These are phyloP conservation scores for Pissodes strobi DNA, from an alignment of 1,140 invertebrate species.

Conservation along the genomic window DNA sequence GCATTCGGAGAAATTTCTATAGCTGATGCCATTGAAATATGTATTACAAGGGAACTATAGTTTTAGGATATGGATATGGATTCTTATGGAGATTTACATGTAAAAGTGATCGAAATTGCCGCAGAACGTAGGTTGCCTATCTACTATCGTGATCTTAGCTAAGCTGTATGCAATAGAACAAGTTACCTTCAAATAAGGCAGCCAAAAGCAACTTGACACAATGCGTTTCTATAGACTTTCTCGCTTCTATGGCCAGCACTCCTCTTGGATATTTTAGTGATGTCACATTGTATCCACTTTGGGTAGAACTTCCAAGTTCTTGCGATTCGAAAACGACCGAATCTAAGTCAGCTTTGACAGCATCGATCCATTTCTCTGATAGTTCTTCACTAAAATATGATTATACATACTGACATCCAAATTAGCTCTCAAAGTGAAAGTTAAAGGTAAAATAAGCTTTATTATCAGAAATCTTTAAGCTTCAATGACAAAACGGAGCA, in stretches of 20 bases:
- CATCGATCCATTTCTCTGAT: conserved; percentile 9
- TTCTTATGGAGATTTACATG: too few relatives aligned
- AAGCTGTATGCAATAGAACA: too few relatives aligned
- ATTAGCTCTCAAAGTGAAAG: too few relatives aligned
- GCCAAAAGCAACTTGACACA: conserved; percentile 21
- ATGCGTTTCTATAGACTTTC: conserved; percentile 16
- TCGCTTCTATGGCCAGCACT: conserved; percentile 30
- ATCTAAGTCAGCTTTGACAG: neutral
- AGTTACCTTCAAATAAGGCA: conserved; percentile 31
- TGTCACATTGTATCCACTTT: conserved; percentile 28
- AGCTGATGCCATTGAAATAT: too few relatives aligned
- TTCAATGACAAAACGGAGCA: conserved; percentile 2
- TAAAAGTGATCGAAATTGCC: too few relatives aligned
- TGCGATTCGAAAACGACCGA: neutral
- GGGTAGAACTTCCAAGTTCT: conserved; percentile 3
- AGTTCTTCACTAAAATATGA: conserved; percentile 26
- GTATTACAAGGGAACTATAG: too few relatives aligned
- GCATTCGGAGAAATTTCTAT: too few relatives aligned
- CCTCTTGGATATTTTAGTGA: conserved; percentile 32
- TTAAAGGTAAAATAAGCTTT: too few relatives aligned
- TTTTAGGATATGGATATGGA: too few relatives aligned
- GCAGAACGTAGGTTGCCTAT: too few relatives aligned
- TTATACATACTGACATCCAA: too few relatives aligned
- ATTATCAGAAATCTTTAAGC: neutral
- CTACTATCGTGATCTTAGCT: too few relatives aligned